Conservation (phyloP, 2,797 vertebrate genomes). For the Gymnothorax javanicus region DNA sequence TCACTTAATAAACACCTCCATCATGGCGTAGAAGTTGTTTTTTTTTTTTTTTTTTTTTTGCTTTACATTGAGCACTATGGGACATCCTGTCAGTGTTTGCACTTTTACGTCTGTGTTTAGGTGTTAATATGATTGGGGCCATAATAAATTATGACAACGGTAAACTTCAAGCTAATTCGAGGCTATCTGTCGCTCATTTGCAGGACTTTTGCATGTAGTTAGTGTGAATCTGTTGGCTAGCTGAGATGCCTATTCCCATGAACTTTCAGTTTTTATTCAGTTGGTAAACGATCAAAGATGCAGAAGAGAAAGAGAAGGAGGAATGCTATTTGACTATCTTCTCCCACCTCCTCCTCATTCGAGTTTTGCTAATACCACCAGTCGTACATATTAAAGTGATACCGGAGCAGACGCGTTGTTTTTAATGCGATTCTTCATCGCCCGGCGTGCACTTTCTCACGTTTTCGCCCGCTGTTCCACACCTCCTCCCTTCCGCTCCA, state of each 20-base stretch:
- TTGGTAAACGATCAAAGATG: not conserved
- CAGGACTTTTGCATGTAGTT: constrained; percentile 67
- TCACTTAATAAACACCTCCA: too few relatives aligned
- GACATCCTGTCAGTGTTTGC: too few relatives aligned
- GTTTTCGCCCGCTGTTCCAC: not conserved
- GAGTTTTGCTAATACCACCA: not conserved
- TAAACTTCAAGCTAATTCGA: constrained; percentile 1
- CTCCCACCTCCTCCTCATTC: not conserved
- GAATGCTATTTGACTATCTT: not conserved
- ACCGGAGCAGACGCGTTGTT: not conserved
- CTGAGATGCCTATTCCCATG: constrained; percentile 29
- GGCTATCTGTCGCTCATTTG: constrained; percentile 68
- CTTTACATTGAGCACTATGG: too few relatives aligned
- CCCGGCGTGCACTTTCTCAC: not conserved
- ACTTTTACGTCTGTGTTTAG: too few relatives aligned
- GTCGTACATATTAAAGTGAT: not conserved
- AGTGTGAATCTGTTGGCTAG: constrained; percentile 68
- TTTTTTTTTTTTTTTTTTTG: too few relatives aligned
- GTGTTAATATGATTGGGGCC: too few relatives aligned
- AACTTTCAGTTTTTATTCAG: not conserved
- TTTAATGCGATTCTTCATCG: not conserved
- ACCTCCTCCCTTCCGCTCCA: not conserved
- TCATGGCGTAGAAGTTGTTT: too few relatives aligned
- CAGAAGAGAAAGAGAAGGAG: not conserved
- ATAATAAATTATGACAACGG: too few relatives aligned